A percentile compares a stretch with the other conserved stretches of the same genome.
phyloP scores from a whole-genome alignment of 2,888 invertebrate genomes.

The Chironomus tentans region DNA sequence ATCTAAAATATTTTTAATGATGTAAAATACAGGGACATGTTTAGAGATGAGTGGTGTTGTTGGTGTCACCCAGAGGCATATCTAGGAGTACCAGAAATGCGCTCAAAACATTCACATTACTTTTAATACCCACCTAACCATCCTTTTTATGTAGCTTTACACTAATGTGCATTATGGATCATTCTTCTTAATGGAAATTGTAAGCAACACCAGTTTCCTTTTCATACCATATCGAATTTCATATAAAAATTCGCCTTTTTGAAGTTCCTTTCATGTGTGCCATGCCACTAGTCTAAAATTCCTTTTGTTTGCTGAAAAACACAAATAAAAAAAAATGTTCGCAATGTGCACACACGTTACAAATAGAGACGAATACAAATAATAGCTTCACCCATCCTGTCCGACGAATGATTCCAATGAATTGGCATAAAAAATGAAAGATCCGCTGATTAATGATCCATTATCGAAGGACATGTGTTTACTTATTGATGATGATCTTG shows the following conservation, averaged over 20 bases:
- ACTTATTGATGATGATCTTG: background rate
- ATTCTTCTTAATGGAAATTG: background rate
- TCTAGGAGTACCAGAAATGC: too few relatives aligned
- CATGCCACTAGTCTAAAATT: background rate
- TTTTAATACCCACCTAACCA: too few relatives aligned
- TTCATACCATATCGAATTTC: conserved; percentile 7
- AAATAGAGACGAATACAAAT: background rate
- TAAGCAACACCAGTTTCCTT: background rate
- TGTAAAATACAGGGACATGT: too few relatives aligned
- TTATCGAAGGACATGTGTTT: conserved; percentile 13
- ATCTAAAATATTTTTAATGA: too few relatives aligned
- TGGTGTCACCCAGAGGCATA: too few relatives aligned
- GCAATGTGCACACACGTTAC: conserved; percentile 4
- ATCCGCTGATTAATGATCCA: conserved; percentile 12
- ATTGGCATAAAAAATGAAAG: background rate
- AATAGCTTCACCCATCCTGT: background rate
- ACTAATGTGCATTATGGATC: background rate
- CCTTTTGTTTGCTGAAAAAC: background rate
- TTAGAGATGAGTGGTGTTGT: too few relatives aligned
- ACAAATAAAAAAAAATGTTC: background rate
- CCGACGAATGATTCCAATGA: background rate
- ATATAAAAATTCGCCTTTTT: background rate
- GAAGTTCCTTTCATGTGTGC: background rate
- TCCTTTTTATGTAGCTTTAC: background rate
- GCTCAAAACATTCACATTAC: too few relatives aligned